Percentiles rank a stretch among this genome's conserved stretches.
These are phyloP conservation scores for Oxytorus armatus DNA, from an alignment of 2,888 invertebrate genomes.

Conservation along the genomic window DNA sequence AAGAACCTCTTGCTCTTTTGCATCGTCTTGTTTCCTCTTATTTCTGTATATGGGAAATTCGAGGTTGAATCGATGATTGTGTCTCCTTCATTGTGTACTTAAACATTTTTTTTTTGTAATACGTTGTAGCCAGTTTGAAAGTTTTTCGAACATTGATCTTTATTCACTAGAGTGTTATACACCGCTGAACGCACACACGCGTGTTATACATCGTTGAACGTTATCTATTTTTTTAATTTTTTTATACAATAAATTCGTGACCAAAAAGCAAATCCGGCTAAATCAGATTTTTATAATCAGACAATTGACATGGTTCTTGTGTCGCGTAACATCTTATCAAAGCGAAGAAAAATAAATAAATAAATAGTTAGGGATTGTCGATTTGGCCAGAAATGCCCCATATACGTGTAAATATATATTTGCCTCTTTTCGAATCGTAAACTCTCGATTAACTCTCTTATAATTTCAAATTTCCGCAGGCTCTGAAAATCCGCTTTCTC, in stretches of 20 bases:
- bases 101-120: too few species aligned
- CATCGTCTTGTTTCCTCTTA: constrained; percentile 38
- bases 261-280: too few species aligned
- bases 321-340: not conserved
- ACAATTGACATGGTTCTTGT: not conserved
- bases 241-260: not conserved
- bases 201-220: not conserved
- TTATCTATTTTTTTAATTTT: not conserved
- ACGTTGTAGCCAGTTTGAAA: too few species aligned
- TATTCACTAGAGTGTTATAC: too few species aligned
- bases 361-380: not conserved
- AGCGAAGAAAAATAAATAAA: not conserved
- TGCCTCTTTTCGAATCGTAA: not conserved
- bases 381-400: not conserved
- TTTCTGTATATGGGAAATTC: constrained; percentile 13
- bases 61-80: not conserved
- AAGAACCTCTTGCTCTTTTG: constrained; percentile 65
- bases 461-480: constrained; percentile 81
- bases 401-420: constrained; percentile 32
- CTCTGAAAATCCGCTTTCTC: constrained; percentile 65
- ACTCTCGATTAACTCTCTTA: constrained; percentile 65
- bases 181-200: too few species aligned
- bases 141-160: too few species aligned
- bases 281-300: too few species aligned
- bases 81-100: not conserved